A percentile compares a stretch with the other conserved stretches of the same genome.
Conservation (phyloP, 2,113 vertebrate genomes). For the Elephas maximus region DNA sequence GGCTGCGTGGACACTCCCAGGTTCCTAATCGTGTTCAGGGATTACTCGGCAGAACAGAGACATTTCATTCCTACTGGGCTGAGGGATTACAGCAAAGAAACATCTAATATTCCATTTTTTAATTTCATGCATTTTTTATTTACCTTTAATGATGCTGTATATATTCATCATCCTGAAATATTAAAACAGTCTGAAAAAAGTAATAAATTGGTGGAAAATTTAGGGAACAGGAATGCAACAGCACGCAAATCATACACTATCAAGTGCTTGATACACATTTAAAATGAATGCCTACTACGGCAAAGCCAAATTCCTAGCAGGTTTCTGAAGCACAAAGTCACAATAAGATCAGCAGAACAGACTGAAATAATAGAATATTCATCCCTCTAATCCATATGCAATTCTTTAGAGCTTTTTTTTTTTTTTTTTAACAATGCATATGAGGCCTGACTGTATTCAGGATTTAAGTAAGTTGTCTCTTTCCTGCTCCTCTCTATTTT, state of each 20-base stretch:
- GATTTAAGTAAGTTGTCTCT: conserved; percentile 94
- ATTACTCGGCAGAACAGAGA: conserved; percentile 92
- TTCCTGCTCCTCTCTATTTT: conserved; percentile 81
- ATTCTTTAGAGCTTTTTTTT: conserved; percentile 97
- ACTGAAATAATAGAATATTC: conserved; percentile 99
- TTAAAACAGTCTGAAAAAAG: conserved; percentile 94
- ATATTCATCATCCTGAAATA: conserved; percentile 95
- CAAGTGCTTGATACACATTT: conserved; percentile 95
- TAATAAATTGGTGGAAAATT: conserved; percentile 95
- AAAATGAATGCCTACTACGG: conserved; percentile 91
- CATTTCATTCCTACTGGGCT: conserved; percentile 91
- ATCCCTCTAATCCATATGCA: conserved; percentile 99
- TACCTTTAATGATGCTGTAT: conserved; percentile 95
- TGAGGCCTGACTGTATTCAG: conserved; percentile 92
- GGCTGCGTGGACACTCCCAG: conserved; percentile 90
- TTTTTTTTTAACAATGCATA: conserved; percentile 94
- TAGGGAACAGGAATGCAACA: conserved; percentile 92
- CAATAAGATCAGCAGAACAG: conserved; percentile 97
- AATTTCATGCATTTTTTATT: conserved; percentile 95
- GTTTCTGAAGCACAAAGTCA: conserved; percentile 94
- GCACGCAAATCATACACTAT: conserved; percentile 95
- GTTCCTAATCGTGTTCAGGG: conserved; percentile 95
- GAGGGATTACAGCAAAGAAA: conserved; percentile 92
- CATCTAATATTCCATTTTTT: conserved; percentile 94
- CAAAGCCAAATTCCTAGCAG: conserved; percentile 93